Conservation (phyloP, 1,140 invertebrate genomes). For the Drosophila pallidifrons region DNA sequence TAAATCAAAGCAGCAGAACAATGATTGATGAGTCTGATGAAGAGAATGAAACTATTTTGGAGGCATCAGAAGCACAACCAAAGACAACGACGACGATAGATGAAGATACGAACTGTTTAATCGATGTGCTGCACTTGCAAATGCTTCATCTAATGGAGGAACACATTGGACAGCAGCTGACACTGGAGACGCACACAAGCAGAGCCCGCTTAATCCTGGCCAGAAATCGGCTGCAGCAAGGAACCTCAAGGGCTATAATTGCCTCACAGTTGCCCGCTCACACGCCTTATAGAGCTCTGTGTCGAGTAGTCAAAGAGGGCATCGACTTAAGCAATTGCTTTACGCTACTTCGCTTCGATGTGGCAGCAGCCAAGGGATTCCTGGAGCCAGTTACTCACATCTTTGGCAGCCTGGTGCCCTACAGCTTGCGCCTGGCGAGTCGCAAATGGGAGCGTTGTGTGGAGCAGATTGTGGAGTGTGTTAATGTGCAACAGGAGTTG, state of each 20-base stretch:
- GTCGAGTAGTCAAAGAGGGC: conserved; percentile 24
- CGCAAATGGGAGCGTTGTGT: conserved; percentile 46
- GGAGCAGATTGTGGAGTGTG: conserved; percentile 40
- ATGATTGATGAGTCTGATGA: not conserved
- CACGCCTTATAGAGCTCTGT: conserved; percentile 38
- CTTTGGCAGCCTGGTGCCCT: conserved; percentile 43
- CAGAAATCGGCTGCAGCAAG: conserved; percentile 43
- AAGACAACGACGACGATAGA: not conserved
- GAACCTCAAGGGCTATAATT: not conserved
- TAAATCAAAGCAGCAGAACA: not conserved
- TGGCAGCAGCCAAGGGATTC: conserved; percentile 5
- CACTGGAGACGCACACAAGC: conserved; percentile 11
- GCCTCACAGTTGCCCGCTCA: conserved; percentile 10
- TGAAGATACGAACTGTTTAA: not conserved
- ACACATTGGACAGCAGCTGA: conserved; percentile 5
- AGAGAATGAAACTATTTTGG: not conserved
- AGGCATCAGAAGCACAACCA: no score
- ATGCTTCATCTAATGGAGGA: conserved; percentile 43
- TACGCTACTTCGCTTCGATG: conserved; percentile 10
- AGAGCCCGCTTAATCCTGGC: conserved; percentile 35
- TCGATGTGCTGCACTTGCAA: conserved; percentile 49
- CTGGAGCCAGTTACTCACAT: conserved; percentile 47
- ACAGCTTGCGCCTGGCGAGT: conserved; percentile 32
- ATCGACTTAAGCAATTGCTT: conserved; percentile 7
- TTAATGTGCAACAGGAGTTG: conserved; percentile 41